These are phyloP conservation scores for Cyrtonyx montezumae DNA, from an alignment of 2,113 vertebrate genomes.

Conservation along the genomic window DNA sequence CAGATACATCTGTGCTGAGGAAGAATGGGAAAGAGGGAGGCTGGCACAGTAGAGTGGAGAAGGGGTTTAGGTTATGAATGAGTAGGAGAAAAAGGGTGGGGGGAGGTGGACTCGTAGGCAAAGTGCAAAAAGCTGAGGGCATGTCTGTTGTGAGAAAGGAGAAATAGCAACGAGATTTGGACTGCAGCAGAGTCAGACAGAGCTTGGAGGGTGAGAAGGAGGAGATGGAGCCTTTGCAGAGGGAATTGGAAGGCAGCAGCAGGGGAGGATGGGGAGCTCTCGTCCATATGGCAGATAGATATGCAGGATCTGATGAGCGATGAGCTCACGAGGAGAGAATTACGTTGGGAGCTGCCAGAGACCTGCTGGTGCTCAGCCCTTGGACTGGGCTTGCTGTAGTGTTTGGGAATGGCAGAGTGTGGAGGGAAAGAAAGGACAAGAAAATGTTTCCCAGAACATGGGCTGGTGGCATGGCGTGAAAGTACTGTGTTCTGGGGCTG, in stretches of 20 bases:
- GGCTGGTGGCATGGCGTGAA: not conserved
- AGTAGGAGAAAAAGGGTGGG: not conserved
- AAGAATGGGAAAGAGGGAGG: not conserved
- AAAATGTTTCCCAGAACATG: not conserved
- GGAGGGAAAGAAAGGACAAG: rapidly evolving
- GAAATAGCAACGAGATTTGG: not conserved
- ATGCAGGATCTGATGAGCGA: not conserved
- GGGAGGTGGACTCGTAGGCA: too few species aligned
- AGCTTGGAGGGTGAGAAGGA: not conserved
- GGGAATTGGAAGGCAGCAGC: not conserved
- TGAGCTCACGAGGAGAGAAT: not conserved
- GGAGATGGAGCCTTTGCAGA: not conserved
- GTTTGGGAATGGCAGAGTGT: not conserved
- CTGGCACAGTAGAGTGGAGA: not conserved
- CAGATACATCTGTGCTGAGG: not conserved
- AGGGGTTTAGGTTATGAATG: not conserved
- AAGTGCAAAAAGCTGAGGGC: not conserved
- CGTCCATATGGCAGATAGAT: not conserved
- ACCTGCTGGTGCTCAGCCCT: not conserved
- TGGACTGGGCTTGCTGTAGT: not conserved
- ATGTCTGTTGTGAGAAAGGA: not conserved
- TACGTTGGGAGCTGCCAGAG: not conserved
- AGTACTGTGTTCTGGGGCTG: not conserved
- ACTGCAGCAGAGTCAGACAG: not conserved
- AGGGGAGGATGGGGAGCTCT: not conserved